Conservation (phyloP, 2,113 vertebrate species). For the Muntiacus reevesi region DNA sequence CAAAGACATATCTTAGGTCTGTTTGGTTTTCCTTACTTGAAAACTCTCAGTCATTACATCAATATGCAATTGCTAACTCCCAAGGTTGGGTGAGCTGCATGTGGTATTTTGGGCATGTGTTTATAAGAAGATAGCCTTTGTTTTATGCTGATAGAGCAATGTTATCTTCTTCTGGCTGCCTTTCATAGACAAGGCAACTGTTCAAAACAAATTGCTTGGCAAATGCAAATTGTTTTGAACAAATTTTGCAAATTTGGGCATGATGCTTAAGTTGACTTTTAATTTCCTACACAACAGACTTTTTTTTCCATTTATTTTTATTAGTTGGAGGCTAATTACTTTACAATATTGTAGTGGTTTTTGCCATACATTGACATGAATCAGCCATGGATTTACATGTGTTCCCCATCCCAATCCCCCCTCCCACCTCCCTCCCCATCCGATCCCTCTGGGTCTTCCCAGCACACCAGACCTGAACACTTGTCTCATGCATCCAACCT, state of each 20-base stretch:
- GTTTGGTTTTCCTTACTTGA: neutral
- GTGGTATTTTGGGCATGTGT: neutral
- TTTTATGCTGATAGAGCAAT: neutral
- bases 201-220: constrained; percentile 27
- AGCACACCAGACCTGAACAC: too few relatives aligned
- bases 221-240: neutral
- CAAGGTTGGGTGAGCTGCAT: neutral
- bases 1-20: neutral
- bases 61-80: neutral
- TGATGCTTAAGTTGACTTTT: neutral
- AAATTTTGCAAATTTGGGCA: neutral
- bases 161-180: neutral
- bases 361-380: too few relatives aligned
- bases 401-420: too few relatives aligned
- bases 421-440: too few relatives aligned
- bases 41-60: neutral
- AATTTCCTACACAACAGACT: neutral
- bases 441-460: too few relatives aligned
- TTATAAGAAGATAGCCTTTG: neutral
- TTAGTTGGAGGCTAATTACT: too few relatives aligned
- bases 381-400: too few relatives aligned
- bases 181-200: neutral
- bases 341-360: too few relatives aligned
- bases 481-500: too few relatives aligned
- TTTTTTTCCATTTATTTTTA: too few relatives aligned